Evolutionary conservation across 1,140 invertebrate species (phyloP), one percentile per base, ranked within the genome.

Genomic region (Anastatus disparis): DNA sequence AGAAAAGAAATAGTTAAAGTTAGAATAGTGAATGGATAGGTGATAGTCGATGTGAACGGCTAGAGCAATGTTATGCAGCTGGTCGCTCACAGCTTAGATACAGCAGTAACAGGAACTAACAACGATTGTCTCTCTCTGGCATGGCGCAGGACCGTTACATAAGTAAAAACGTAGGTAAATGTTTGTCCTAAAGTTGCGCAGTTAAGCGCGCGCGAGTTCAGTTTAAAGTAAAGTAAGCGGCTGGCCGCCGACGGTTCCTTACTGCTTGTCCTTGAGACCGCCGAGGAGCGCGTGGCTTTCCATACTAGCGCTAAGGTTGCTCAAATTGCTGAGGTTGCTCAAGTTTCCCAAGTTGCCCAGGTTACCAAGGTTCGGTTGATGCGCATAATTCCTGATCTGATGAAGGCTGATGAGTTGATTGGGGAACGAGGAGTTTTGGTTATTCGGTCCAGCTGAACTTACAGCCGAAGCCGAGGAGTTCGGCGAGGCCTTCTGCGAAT

Each of bases 301-400:
- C 83, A 85, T 85, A 56, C 79, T 79, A 38, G 83, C 80, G 75
- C 81, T 79, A 13, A 84, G 74, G 70, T 83, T 84, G 46, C 83
- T 79, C 38, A 85, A 74, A 74, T 85, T 86, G 62, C 82, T 77
- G 10, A 86, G 75, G 69, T 85, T 86, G 29, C 82, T 75, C 2
- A 85, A 73, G 66, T 85, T 82, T 7, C 84, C 81, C 10, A 86
- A 76, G 63, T 85, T 83, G 17, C 84, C 79, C 2, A 85, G 77
- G 64, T 85, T 83, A 4, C 88, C 87, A 87, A 85, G 85, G 81
- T 87, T 90, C 7, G 95, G 95, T 82, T 97, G 95, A 82, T 96
- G 95, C 71, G 96, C 95, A 87, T 97, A 98, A 84, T 97, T 99
- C 78, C 96, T 90, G 78, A 98, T 98, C 86, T 98, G 96, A 86